phyloP scores from a whole-genome alignment of 2,113 vertebrate genomes.

The Saguinus midas region DNA sequence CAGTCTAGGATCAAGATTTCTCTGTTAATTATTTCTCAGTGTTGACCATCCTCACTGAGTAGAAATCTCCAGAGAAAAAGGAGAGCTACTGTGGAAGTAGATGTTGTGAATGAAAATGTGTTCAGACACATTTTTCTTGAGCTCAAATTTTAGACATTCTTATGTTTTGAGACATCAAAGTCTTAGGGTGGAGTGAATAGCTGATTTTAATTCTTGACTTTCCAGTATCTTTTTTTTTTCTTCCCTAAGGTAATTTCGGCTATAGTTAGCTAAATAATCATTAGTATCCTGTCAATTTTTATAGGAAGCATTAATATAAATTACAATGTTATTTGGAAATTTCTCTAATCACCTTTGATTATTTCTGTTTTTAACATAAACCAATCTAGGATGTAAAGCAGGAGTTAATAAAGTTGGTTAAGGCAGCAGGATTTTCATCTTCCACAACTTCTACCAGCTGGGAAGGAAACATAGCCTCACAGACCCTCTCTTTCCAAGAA shows the following conservation, averaged over 20 bases:
- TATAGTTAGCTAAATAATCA: background rate
- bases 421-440: conserved; percentile 90
- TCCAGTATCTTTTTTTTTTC: background rate
- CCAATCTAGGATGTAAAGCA: conserved; percentile 91
- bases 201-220: background rate
- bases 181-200: background rate
- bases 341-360: background rate
- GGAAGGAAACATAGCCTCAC: conserved; percentile 64
- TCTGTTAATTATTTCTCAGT: background rate
- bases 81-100: background rate
- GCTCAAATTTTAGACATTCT: background rate
- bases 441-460: conserved; percentile 49
- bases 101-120: background rate
- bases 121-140: background rate
- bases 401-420: conserved; percentile 93
- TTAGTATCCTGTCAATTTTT: background rate
- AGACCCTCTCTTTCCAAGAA: conserved; percentile 84
- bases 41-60: background rate
- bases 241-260: background rate
- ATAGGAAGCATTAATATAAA: background rate
- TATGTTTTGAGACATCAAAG: background rate
- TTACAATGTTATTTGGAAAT: background rate
- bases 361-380: conserved; percentile 15
- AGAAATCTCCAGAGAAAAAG: background rate
- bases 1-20: background rate